phyloP scores from a whole-genome alignment of 2,888 invertebrate species.

The Monopis laevigella region DNA sequence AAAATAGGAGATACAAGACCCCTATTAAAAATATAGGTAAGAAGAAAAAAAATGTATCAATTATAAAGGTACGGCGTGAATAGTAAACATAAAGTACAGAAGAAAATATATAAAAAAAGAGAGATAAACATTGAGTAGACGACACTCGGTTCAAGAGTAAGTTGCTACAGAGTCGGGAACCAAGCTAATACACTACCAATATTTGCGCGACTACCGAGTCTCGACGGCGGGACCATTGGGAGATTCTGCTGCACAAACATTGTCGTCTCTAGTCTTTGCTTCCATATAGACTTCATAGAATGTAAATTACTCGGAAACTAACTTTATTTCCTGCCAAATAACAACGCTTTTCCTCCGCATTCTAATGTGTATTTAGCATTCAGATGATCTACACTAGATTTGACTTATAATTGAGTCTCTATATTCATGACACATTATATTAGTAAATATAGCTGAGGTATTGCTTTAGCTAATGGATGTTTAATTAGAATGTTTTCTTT shows the following conservation, averaged over 20 bases:
- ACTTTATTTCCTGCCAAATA: too few species aligned
- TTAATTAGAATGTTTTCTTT: too few species aligned
- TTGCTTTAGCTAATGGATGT: too few species aligned
- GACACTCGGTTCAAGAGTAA: constrained; percentile 26
- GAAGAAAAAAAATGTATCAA: background rate
- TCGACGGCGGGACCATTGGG: constrained; percentile 28
- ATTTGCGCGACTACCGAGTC: constrained; percentile 42
- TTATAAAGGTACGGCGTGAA: background rate
- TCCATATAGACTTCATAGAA: constrained; percentile 19
- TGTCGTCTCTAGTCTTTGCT: constrained; percentile 34
- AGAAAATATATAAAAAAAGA: constrained; percentile 22
- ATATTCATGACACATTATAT: too few species aligned
- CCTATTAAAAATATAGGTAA: background rate
- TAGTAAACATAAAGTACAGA: constrained; percentile 10
- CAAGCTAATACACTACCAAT: constrained; percentile 45
- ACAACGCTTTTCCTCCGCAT: too few species aligned
- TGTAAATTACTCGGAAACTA: too few species aligned
- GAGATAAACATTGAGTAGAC: constrained; percentile 22
- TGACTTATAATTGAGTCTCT: too few species aligned
- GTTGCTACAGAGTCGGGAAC: constrained; percentile 34
- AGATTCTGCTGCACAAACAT: constrained; percentile 40
- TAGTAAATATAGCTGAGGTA: too few species aligned
- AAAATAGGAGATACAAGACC: too few species aligned
- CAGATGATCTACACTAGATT: too few species aligned
- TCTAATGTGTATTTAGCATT: too few species aligned